Percentiles rank a stretch among this genome's conserved stretches.
Evolutionary conservation across 2,888 invertebrate species (phyloP).

Genomic region (Aporophyla lueneburgensis): DNA sequence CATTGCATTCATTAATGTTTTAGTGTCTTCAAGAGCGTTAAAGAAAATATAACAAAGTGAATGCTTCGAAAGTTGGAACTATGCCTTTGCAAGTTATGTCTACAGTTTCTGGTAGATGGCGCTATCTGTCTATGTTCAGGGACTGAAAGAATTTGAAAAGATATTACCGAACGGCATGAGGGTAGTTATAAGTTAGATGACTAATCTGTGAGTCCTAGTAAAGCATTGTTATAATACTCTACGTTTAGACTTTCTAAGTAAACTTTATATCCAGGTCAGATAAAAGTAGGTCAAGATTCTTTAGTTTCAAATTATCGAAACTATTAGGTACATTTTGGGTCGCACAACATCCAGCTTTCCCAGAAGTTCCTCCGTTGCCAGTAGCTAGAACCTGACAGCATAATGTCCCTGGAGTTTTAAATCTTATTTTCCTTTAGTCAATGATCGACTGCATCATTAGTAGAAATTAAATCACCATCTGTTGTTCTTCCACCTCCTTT

Average conservation of each 20-base stretch:
- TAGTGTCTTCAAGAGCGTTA: constrained; percentile 1
- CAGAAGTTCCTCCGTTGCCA: not conserved
- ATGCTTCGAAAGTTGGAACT: constrained; percentile 19
- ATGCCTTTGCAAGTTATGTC: constrained; percentile 14
- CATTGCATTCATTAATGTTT: constrained; percentile 16
- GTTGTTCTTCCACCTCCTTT: not conserved
- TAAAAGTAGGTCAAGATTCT: not conserved
- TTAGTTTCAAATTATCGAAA: not conserved
- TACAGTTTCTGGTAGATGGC: constrained; percentile 51
- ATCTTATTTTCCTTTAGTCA: not conserved
- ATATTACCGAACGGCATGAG: too few relatives aligned
- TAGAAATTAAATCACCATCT: not conserved
- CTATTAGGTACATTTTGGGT: not conserved
- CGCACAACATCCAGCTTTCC: not conserved
- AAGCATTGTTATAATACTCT: not conserved
- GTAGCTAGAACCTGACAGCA: not conserved
- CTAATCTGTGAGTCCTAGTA: not conserved
- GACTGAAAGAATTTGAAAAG: not conserved
- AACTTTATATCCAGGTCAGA: not conserved
- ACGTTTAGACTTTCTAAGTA: not conserved
- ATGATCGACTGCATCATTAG: not conserved
- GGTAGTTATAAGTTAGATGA: constrained; percentile 17
- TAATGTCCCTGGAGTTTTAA: not conserved
- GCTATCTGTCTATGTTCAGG: constrained; percentile 10
- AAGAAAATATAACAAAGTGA: constrained; percentile 17